Percentiles rank a stretch among this genome's conserved stretches.
Conservation (phyloP, 2,888 invertebrate species). For the Protodeltote pygarga region DNA sequence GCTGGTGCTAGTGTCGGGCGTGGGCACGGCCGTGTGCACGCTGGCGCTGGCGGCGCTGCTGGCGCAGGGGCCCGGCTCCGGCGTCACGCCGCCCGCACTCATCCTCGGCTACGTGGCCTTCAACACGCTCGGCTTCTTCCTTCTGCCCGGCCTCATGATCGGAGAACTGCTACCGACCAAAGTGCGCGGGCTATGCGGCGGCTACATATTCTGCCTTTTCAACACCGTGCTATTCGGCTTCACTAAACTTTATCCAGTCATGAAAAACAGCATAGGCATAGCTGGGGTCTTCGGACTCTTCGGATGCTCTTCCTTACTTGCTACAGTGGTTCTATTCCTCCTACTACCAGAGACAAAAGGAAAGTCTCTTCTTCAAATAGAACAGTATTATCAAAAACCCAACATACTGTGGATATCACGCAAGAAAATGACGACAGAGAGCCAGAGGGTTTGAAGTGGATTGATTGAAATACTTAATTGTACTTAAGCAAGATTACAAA, state of each 20-base stretch:
- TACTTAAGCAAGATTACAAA: conserved; percentile 39
- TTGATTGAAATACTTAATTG: conserved; percentile 31
- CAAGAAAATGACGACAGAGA: conserved; percentile 64
- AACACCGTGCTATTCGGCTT: conserved; percentile 89
- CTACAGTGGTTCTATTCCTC: conserved; percentile 89
- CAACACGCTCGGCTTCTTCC: conserved; percentile 91
- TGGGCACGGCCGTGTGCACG: conserved; percentile 89
- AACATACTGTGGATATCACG: conserved; percentile 88
- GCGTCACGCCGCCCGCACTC: conserved; percentile 64
- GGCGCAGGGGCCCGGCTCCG: conserved; percentile 60
- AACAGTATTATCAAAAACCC: conserved; percentile 91
- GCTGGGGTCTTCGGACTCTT: conserved; percentile 91
- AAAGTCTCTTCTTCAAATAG: conserved; percentile 90
- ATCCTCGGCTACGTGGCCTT: conserved; percentile 91
- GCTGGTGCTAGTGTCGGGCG: conserved; percentile 89
- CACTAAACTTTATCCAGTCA: conserved; percentile 90
- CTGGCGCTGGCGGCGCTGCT: conserved; percentile 83
- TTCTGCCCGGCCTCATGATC: conserved; percentile 91
- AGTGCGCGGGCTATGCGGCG: conserved; percentile 91
- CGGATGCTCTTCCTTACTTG: conserved; percentile 87
- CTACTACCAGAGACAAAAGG: conserved; percentile 92
- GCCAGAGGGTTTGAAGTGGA: conserved; percentile 64
- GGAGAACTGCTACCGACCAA: conserved; percentile 92
- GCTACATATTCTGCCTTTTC: conserved; percentile 90
- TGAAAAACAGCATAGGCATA: conserved; percentile 88